Conservation (phyloP, 1,140 invertebrate species). For the Ericerus pela region DNA sequence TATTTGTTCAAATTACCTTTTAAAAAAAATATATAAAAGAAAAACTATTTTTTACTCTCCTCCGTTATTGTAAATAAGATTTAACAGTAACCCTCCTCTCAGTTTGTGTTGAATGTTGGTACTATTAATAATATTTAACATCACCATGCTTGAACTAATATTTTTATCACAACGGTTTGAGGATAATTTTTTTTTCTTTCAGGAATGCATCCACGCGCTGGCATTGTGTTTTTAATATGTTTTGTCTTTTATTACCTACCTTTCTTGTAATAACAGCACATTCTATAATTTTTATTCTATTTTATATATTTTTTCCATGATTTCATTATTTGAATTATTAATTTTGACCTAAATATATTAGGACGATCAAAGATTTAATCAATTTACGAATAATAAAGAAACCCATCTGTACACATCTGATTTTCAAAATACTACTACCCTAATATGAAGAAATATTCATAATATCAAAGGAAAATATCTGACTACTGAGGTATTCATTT, state of each 20-base stretch:
- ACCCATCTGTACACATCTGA: constrained; percentile 7
- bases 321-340: neutral
- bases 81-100: too few species aligned
- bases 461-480: neutral
- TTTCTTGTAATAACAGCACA: neutral
- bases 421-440: constrained; percentile 11
- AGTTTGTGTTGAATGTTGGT: too few species aligned
- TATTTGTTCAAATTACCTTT: neutral
- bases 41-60: too few species aligned
- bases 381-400: constrained; percentile 12
- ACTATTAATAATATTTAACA: too few species aligned
- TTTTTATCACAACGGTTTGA: too few species aligned
- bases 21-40: constrained; percentile 9
- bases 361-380: constrained; percentile 11
- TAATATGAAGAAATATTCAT: constrained; percentile 1
- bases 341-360: neutral
- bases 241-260: neutral
- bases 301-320: neutral
- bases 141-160: too few species aligned
- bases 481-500: neutral
- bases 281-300: neutral
- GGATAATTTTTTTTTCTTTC: too few species aligned
- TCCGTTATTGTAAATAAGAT: too few species aligned
- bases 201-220: too few species aligned
- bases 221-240: too few species aligned